Evolutionary conservation across 1,140 invertebrate species (phyloP), one percentile per base, ranked within the genome.

Genomic region (Atta colombica): DNA sequence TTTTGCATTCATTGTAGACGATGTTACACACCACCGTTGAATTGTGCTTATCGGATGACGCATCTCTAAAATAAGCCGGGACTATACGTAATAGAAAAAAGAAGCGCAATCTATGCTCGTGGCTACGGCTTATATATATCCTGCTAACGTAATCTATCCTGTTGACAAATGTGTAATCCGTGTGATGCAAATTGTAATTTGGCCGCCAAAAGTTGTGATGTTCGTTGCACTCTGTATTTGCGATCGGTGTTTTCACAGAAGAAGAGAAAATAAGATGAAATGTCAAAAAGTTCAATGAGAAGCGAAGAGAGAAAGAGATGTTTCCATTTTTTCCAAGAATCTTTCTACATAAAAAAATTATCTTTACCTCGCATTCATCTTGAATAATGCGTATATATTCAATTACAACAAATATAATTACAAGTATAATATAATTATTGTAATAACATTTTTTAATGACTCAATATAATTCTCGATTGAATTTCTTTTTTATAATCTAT

Each of bases 61-160:
- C 78, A 72, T 60, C 66, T 81, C 51, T 81, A 81, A 81, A 81
- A 81, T 72, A 81, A 81, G 66, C 66, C 21, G 66, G 18, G n/a
- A 31, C 66, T 58, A 10, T 45, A 60, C 51, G 66, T 49, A 81
- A 81, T 21, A 81, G 31, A 71, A 71, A 58, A 77, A 63, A 55
- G 28, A 55, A 28, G 60, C 49, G n/a, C 49, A 25, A 66, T 77
- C 75, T 66, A 78, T 18, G 25, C 60, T 31, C 18, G 77, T 25
- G 18, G 25, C 18, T 45, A 49, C 3, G 18, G 10, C 35, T 31
- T 51, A 12, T 45, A 45, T 45, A 45, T 49, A 58, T 39, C 66
- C 31, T 45, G 51, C 35, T 45, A 14, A 55, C 14, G 63, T 58
- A 55, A 81, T 12, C 5, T 71, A 81, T 81, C 51, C 12, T 58